Conservation (phyloP, 2,888 invertebrate genomes). For the Drosophila mulleri region DNA sequence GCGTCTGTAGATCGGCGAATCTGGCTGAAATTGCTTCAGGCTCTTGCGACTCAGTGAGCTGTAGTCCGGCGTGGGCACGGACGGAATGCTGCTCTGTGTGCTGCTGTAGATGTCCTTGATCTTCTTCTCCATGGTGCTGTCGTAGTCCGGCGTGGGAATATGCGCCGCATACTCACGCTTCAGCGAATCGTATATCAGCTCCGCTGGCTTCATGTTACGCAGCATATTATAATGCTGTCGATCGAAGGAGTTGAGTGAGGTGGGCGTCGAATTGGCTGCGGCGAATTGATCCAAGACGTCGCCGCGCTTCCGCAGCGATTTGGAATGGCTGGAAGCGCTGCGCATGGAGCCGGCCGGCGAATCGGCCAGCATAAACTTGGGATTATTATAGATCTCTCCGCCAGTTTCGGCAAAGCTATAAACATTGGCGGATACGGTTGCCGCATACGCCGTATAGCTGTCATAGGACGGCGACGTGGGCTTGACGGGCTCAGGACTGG, state of each 20-base stretch:
- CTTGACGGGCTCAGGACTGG: slow-evolving; percentile 45
- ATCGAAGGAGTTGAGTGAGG: slow-evolving; percentile 80
- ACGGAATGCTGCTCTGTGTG: slow-evolving; percentile 83
- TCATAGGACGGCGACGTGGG: slow-evolving; percentile 58
- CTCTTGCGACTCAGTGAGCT: slow-evolving; percentile 84
- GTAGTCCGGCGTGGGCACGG: slow-evolving; percentile 85
- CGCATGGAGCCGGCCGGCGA: slow-evolving; percentile 82
- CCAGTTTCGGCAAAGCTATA: slow-evolving; percentile 82
- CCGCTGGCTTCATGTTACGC: slow-evolving; percentile 85
- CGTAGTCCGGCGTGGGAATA: slow-evolving; percentile 85
- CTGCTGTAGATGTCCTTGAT: slow-evolving; percentile 84
- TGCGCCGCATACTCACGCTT: slow-evolving; percentile 84
- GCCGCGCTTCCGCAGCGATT: slow-evolving; percentile 74
- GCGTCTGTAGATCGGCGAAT: slow-evolving; percentile 84
- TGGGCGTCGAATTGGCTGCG: slow-evolving; percentile 81
- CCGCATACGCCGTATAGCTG: slow-evolving; percentile 67
- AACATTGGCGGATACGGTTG: slow-evolving; percentile 68
- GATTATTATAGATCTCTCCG: slow-evolving; percentile 84
- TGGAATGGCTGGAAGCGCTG: slow-evolving; percentile 79
- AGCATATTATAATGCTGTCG: slow-evolving; percentile 83
- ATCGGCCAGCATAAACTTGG: slow-evolving; percentile 83
- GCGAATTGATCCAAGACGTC: slow-evolving; percentile 84
- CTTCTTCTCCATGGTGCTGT: slow-evolving; percentile 84
- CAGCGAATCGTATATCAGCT: slow-evolving; percentile 89
- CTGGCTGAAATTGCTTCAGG: slow-evolving; percentile 84